Percentiles rank a stretch among this genome's conserved stretches.
These are phyloP conservation scores for Pseudomugil tenellus DNA, from an alignment of 2,797 vertebrate species.

Conservation along the genomic window DNA sequence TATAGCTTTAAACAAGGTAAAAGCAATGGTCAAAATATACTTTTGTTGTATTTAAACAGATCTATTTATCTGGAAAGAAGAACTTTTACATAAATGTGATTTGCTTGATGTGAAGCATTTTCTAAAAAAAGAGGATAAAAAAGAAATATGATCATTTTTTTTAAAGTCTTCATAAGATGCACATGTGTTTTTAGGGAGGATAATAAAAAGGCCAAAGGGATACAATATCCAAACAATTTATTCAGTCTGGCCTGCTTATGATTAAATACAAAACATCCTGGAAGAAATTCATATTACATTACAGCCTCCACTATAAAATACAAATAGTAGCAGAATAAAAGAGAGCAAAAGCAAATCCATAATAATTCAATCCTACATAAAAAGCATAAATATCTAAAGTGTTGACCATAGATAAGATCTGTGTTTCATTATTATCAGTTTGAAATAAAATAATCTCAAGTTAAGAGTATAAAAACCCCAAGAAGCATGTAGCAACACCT, in stretches of 20 bases:
- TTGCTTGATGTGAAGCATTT: neutral
- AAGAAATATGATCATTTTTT: slow-evolving; percentile 1
- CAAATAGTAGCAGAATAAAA: neutral
- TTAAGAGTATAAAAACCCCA: neutral
- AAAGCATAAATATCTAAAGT: neutral
- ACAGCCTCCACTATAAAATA: neutral
- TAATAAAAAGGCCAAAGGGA: neutral
- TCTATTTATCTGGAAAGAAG: too few relatives aligned
- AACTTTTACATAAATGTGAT: neutral
- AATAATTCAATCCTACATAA: neutral
- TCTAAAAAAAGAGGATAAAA: too few relatives aligned
- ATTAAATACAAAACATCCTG: slow-evolving; percentile 18
- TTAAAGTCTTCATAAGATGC: slow-evolving; percentile 11
- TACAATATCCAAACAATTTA: slow-evolving; percentile 19
- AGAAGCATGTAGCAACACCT: neutral
- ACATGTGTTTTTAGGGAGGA: slow-evolving; percentile 10
- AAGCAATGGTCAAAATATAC: slow-evolving; percentile 4
- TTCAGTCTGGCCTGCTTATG: slow-evolving; percentile 6
- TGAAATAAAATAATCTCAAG: slow-evolving; percentile 6
- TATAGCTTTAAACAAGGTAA: slow-evolving; percentile 5
- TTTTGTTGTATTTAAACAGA: too few relatives aligned
- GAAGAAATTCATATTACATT: slow-evolving; percentile 21
- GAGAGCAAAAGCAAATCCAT: neutral
- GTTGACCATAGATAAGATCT: neutral
- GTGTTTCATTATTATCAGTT: neutral